phyloP scores from a whole-genome alignment of 1,140 invertebrate genomes.

The Ceratosolen fusciceps region DNA sequence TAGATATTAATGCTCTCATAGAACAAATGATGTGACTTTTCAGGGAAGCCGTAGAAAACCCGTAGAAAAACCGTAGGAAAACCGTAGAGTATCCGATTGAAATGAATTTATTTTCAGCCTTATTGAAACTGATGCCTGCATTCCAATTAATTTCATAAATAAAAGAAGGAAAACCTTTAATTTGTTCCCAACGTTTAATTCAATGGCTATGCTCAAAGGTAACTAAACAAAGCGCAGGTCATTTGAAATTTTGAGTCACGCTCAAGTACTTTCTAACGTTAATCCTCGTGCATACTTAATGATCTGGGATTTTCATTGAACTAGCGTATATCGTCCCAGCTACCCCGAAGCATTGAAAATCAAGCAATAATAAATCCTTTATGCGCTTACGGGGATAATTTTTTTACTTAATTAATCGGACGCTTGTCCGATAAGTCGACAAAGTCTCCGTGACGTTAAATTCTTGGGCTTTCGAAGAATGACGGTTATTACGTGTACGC shows the following conservation, averaged over 20 bases:
- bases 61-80: too few species aligned
- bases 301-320: not conserved
- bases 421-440: not conserved
- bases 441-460: not conserved
- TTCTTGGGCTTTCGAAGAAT: not conserved
- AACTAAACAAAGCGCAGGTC: not conserved
- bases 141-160: not conserved
- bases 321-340: not conserved
- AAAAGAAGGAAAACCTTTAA: not conserved
- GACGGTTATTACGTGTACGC: not conserved
- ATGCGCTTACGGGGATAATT: not conserved
- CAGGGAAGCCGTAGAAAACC: too few species aligned
- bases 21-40: slow-evolving; percentile 10
- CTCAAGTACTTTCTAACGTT: not conserved
- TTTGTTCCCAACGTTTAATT: not conserved
- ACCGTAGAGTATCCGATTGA: not conserved
- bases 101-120: not conserved
- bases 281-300: not conserved
- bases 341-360: not conserved
- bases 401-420: not conserved
- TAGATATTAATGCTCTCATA: too few species aligned
- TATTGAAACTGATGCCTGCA: not conserved
- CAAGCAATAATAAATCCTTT: not conserved
- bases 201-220: not conserved
- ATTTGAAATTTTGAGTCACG: not conserved